phyloP scores from a whole-genome alignment of 2,113 vertebrate genomes.

The Gambusia affinis region DNA sequence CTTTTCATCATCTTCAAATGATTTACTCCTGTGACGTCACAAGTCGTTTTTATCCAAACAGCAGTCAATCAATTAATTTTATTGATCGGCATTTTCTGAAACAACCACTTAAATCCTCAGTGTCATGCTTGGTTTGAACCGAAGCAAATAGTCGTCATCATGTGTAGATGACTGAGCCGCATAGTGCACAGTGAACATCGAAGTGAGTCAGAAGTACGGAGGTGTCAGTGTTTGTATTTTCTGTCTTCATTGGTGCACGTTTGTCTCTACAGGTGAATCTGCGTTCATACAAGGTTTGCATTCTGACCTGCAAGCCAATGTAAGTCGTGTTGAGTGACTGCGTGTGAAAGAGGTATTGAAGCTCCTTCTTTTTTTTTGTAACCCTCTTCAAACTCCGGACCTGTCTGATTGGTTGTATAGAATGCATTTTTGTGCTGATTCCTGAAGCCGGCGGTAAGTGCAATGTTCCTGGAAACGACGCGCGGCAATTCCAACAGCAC shows the following conservation, averaged over 20 bases:
- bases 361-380: conserved; percentile 37
- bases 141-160: too few species aligned
- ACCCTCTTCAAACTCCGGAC: conserved; percentile 16
- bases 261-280: conserved; percentile 56
- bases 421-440: conserved; percentile 60
- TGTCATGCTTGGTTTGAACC: too few species aligned
- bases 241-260: not conserved
- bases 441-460: conserved; percentile 1
- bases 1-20: too few species aligned
- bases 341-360: conserved; percentile 80
- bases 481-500: not conserved
- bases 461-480: not conserved
- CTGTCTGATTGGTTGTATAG: conserved; percentile 15
- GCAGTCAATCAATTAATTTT: too few species aligned
- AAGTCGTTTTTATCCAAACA: too few species aligned
- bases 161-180: too few species aligned
- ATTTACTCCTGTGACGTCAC: too few species aligned
- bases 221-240: not conserved
- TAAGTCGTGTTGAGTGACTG: conserved; percentile 79
- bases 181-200: too few species aligned
- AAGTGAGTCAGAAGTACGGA: too few species aligned
- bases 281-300: conserved; percentile 66
- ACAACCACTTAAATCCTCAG: not conserved
- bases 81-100: too few species aligned
- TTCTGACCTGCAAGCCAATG: conserved; percentile 71